Conservation (phyloP, 2,797 vertebrate genomes). For the Euphonia xanthogaster region DNA sequence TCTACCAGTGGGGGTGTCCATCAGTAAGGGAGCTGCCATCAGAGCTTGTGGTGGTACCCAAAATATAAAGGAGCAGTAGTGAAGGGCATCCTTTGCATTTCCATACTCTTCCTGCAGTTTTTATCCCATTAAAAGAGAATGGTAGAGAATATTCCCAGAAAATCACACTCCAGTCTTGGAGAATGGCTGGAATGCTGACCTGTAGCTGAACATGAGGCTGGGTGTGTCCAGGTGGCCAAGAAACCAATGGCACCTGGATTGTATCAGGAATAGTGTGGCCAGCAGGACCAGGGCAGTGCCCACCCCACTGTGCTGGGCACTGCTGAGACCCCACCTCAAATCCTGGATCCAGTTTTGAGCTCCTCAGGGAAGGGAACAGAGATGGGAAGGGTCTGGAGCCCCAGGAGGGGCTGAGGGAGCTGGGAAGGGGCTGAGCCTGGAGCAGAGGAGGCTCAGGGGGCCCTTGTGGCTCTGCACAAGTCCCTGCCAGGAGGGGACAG, state of each 20-base stretch:
- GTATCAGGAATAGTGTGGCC: neutral
- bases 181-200: neutral
- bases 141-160: neutral
- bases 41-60: neutral
- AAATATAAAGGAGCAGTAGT: neutral
- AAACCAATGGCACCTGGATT: neutral
- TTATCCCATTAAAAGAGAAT: neutral
- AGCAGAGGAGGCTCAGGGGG: neutral
- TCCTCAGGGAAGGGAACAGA: rapidly evolving
- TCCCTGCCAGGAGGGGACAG: neutral
- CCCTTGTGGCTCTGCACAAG: neutral
- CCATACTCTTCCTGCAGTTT: rapidly evolving
- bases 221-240: neutral
- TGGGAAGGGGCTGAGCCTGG: neutral
- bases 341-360: neutral
- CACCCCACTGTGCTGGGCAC: neutral
- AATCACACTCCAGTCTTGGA: neutral
- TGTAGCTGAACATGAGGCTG: neutral
- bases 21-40: neutral
- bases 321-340: neutral
- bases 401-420: neutral
- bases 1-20: neutral
- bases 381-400: neutral
- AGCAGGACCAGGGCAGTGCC: neutral
- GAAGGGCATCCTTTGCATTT: neutral